phyloP scores from a whole-genome alignment of 2,113 vertebrate species.

The Sylvia atricapilla region DNA sequence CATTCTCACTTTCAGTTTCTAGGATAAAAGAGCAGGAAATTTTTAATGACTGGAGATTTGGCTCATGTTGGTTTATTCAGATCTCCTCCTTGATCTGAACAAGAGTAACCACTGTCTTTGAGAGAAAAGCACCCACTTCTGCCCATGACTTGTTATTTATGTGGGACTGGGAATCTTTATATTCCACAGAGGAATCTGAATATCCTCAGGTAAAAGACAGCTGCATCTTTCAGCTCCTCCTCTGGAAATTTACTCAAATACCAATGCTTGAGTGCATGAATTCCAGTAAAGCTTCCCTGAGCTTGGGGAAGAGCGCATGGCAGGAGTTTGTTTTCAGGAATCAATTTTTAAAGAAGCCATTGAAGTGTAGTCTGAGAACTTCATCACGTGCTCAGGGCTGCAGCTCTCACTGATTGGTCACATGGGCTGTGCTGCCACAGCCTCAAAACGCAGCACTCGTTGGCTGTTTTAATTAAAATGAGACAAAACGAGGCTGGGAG shows the following conservation, averaged over 20 bases:
- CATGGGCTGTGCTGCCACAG: not conserved
- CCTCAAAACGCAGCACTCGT: not conserved
- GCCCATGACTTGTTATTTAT: not conserved
- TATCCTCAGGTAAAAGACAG: not conserved
- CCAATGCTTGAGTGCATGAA: not conserved
- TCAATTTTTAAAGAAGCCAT: not conserved
- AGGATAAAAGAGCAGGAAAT: not conserved
- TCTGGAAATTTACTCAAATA: not conserved
- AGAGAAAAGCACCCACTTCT: not conserved
- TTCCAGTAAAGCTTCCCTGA: not conserved
- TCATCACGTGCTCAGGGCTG: not conserved
- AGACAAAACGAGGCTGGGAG: not conserved
- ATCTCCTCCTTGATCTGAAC: not conserved
- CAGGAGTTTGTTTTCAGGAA: not conserved
- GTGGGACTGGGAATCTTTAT: not conserved
- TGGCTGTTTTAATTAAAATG: slow-evolving; percentile 8
- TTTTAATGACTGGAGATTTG: not conserved
- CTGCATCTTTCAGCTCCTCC: not conserved
- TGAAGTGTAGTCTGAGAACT: not conserved
- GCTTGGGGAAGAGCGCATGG: not conserved
- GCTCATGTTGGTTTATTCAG: not conserved
- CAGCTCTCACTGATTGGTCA: not conserved
- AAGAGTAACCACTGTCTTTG: not conserved
- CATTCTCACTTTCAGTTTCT: slow-evolving; percentile 99
- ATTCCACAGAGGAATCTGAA: not conserved